Evolutionary conservation across 2,888 invertebrate species (phyloP), one percentile per base, ranked within the genome.

Genomic region (Petrophora chlorosata): DNA sequence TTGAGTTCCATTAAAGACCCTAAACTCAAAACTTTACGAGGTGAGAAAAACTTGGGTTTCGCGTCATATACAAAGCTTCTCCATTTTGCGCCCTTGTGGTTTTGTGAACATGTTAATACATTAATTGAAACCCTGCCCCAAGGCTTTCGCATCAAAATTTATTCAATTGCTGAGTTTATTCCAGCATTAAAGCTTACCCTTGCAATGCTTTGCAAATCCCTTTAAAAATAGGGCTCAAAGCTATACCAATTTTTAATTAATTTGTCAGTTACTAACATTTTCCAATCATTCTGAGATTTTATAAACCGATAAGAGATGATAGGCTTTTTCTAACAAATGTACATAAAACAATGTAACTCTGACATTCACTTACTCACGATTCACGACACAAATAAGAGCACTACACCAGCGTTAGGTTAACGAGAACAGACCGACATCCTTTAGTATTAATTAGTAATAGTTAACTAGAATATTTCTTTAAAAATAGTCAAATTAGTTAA

Each of bases 41-140:
- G 87, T 88, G 88, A 87, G 88, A 83, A 65, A 59, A 50, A 67
- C 77, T 79, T 82, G 73, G 67, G 66, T 67, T 59, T 62, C 63
- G 76, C 68, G 68, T 64, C 70, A 63, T 68, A 69, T 38, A 39
- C 19, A 43, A 53, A 63, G 65, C 82, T 82, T 83, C 76, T 44
- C 17, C 29, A 38, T 52, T 50, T 38, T 42, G 28, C 28, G 56
- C 63, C 63, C 60, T 65, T 65, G 55, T 67, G 56, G 53, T 53
- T 55, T 59, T 53, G 47, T 50, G 49, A 56, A 58, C 40, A 58
- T 61, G 54, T 59, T 54, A 58, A 61, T 59, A 63, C 54, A 61
- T 58, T 53, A 54, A 60, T 56, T 55, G 56, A 61, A 57, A 55
- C 46, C 56, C 30, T 50, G 40, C 51, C 53, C 61, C 63, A 59